Conservation (phyloP, 2,797 vertebrate genomes). For the Poecilia wingei region DNA sequence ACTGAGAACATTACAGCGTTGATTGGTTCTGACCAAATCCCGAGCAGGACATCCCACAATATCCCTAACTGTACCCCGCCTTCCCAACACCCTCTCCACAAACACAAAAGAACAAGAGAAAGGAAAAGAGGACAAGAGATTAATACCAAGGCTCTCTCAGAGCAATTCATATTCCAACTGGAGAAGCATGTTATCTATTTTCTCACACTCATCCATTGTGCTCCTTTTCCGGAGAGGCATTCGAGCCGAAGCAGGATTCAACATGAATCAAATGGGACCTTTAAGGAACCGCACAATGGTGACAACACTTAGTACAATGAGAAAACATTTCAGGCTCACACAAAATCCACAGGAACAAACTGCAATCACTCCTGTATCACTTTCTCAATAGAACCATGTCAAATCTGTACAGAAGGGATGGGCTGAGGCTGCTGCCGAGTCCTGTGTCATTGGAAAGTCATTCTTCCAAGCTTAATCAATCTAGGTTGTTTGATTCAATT, state of each 20-base stretch:
- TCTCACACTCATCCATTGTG: conserved; percentile 67
- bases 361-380: conserved; percentile 59
- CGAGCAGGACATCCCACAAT: conserved; percentile 82
- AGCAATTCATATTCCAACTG: conserved; percentile 74
- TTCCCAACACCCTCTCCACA: conserved; percentile 11
- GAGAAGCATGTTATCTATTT: conserved; percentile 72
- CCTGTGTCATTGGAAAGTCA: conserved; percentile 75
- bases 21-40: conserved; percentile 84
- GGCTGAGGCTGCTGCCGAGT: conserved; percentile 51
- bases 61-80: conserved; percentile 52
- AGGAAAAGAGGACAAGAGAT: conserved; percentile 75
- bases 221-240: conserved; percentile 47
- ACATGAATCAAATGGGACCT: conserved; percentile 58
- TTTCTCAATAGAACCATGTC: conserved; percentile 63
- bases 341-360: conserved; percentile 51
- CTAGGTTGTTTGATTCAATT: conserved; percentile 77
- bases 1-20: conserved; percentile 67
- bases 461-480: conserved; percentile 79
- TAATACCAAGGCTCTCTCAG: conserved; percentile 68
- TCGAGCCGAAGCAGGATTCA: conserved; percentile 54
- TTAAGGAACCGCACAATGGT: conserved; percentile 53
- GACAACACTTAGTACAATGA: conserved; percentile 34
- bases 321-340: conserved; percentile 36
- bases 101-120: conserved; percentile 49
- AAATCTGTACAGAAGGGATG: conserved; percentile 66